Conservation (phyloP, 2,797 vertebrate species). For the Leptoclinus maculatus region DNA sequence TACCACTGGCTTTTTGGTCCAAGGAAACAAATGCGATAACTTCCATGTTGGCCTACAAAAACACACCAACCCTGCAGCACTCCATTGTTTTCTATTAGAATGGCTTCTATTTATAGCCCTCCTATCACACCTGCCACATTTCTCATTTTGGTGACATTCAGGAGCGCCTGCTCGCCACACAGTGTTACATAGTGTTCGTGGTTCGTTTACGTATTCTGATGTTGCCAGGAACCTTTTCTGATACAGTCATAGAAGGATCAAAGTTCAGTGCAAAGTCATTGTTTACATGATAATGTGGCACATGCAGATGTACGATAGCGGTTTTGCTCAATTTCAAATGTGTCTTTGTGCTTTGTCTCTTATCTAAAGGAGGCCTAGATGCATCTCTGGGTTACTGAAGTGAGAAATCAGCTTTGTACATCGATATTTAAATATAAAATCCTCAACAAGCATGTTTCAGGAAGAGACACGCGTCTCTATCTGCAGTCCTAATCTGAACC, state of each 20-base stretch:
- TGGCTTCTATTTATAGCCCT: background rate
- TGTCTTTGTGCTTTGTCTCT: slow-evolving; percentile 5
- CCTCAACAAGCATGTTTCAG: slow-evolving; percentile 7
- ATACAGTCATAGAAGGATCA: background rate
- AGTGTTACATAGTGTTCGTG: no score
- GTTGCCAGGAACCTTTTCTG: background rate
- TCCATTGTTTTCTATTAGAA: background rate
- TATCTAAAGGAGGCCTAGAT: background rate
- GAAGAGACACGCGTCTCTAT: slow-evolving; percentile 22
- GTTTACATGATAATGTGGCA: background rate
- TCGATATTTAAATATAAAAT: background rate
- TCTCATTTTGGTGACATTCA: background rate
- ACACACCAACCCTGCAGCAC: background rate
- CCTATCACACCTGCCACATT: background rate
- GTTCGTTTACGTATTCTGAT: no score
- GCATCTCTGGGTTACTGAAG: background rate
- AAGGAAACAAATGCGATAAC: background rate
- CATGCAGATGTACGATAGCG: background rate
- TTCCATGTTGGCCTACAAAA: background rate
- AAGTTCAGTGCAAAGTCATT: slow-evolving; percentile 6
- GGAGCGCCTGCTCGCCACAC: no score
- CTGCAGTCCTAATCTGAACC: slow-evolving; percentile 27
- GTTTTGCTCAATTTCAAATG: background rate
- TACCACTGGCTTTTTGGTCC: background rate
- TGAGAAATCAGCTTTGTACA: background rate